A percentile compares a stretch with the other conserved stretches of the same genome.
Evolutionary conservation across 1,140 invertebrate species (phyloP).

Genomic region (Cydia amplana): DNA sequence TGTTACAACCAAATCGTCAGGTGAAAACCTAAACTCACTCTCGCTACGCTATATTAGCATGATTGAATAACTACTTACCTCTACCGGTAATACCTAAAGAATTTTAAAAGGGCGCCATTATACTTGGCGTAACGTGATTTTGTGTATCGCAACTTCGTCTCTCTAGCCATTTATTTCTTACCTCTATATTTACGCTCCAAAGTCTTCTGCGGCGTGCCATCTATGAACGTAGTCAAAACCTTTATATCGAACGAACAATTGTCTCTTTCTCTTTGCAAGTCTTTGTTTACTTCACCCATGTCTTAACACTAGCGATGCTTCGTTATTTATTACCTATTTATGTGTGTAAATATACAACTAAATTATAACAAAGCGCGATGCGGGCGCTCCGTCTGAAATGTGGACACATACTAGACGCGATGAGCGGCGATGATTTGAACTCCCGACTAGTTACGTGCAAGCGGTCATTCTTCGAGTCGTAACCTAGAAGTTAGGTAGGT

Average conservation of each 20-base stretch:
- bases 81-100: too few species aligned
- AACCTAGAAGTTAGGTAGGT: too few species aligned
- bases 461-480: too few species aligned
- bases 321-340: background rate
- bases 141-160: too few species aligned
- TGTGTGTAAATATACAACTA: background rate
- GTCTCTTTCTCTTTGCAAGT: slow-evolving; percentile 86
- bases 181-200: slow-evolving; percentile 84
- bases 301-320: background rate
- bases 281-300: slow-evolving; percentile 80
- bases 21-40: too few species aligned
- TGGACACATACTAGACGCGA: background rate
- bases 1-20: too few species aligned
- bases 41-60: too few species aligned
- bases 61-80: too few species aligned
- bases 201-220: slow-evolving; percentile 87
- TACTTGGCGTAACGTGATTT: too few species aligned
- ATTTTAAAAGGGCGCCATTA: too few species aligned
- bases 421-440: background rate
- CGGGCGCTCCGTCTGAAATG: background rate
- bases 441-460: background rate
- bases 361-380: background rate
- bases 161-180: slow-evolving; percentile 61
- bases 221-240: slow-evolving; percentile 88
- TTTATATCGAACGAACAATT: slow-evolving; percentile 86